These are phyloP conservation scores for Ichneumon xanthorius DNA, from an alignment of 2,888 invertebrate species.

Conservation along the genomic window DNA sequence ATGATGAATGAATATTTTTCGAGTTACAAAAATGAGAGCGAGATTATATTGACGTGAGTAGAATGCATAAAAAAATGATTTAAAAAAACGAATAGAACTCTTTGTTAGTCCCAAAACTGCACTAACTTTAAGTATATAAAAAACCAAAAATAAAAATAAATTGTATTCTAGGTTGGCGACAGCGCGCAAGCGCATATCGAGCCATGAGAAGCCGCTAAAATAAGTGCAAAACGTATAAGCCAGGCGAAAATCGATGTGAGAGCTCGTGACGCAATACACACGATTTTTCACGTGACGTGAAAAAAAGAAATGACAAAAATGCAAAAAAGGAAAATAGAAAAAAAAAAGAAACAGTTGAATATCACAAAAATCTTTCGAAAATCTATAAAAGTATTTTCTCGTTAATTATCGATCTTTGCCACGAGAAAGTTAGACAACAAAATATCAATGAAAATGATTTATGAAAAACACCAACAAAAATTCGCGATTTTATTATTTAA, in stretches of 20 bases:
- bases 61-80: background rate
- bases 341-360: background rate
- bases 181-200: constrained; percentile 69
- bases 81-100: background rate
- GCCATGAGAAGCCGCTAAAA: constrained; percentile 68
- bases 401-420: constrained; percentile 54
- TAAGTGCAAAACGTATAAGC: constrained; percentile 63
- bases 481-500: constrained; percentile 60
- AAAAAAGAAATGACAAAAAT: constrained; percentile 39
- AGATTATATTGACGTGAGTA: constrained; percentile 19
- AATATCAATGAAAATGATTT: background rate
- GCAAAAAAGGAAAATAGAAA: background rate
- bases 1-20: constrained; percentile 19
- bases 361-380: background rate
- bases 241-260: constrained; percentile 68
- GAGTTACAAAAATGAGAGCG: constrained; percentile 3
- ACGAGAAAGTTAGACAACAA: background rate
- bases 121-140: constrained; percentile 12
- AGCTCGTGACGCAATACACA: constrained; percentile 61
- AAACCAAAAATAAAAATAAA: constrained; percentile 5
- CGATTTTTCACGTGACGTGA: constrained; percentile 50
- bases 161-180: constrained; percentile 33
- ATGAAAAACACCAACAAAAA: background rate
- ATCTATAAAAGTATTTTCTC: constrained; percentile 19
- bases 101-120: constrained; percentile 21